These are phyloP conservation scores for Gadopsis bispinosus DNA, from an alignment of 2,797 vertebrate species.

Conservation along the genomic window DNA sequence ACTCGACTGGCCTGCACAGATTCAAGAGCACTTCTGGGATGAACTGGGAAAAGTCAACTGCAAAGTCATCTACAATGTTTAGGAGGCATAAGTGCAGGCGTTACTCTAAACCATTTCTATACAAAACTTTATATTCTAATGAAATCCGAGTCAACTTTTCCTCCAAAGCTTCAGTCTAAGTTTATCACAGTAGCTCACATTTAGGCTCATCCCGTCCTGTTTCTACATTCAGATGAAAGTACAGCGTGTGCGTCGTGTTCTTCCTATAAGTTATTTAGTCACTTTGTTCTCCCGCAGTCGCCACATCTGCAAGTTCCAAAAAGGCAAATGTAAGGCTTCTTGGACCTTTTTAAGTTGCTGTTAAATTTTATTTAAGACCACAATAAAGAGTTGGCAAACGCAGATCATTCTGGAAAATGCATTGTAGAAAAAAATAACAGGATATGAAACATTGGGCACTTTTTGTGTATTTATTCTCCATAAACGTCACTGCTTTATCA, in stretches of 20 bases:
- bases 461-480: background rate
- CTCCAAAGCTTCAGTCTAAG: conserved; percentile 8
- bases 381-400: background rate
- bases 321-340: conserved; percentile 7
- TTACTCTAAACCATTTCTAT: conserved; percentile 4
- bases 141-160: conserved; percentile 1
- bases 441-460: background rate
- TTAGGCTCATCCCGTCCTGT: conserved; percentile 1
- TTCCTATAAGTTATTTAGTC: background rate
- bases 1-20: background rate
- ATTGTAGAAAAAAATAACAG: background rate
- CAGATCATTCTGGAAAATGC: background rate
- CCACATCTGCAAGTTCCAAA: conserved; percentile 23
- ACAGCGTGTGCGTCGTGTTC: background rate
- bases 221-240: conserved; percentile 14
- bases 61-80: background rate
- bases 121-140: background rate
- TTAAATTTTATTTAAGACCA: background rate
- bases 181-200: conserved; percentile 23
- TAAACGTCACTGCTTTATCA: background rate
- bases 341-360: background rate
- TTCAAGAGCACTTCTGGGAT: background rate
- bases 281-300: conserved; percentile 27
- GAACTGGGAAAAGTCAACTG: background rate
- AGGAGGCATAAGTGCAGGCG: background rate